Evolutionary conservation across 2,888 invertebrate species (phyloP).

Genomic region (Drosophila greeni): DNA sequence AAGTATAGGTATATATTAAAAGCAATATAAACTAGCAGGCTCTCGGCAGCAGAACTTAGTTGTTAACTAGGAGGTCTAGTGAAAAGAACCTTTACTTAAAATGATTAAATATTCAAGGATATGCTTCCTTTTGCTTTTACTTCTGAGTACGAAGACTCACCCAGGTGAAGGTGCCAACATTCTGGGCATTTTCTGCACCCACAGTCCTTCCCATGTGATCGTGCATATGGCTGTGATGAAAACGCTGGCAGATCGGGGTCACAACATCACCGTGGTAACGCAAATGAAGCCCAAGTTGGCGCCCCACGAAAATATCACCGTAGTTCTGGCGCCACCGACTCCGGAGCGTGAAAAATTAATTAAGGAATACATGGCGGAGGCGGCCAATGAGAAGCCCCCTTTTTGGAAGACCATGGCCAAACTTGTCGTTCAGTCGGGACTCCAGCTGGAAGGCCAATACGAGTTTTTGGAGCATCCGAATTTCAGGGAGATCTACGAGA

Average conservation of each 20-base stretch:
- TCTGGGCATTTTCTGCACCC: conserved; percentile 69
- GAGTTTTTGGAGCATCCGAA: conserved; percentile 60
- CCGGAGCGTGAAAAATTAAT: conserved; percentile 30
- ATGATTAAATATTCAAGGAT: neutral
- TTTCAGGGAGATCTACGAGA: conserved; percentile 63
- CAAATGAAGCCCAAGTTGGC: conserved; percentile 50
- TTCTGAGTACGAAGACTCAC: conserved; percentile 9
- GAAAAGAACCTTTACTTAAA: neutral
- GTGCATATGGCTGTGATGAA: conserved; percentile 71
- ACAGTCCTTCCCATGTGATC: conserved; percentile 72
- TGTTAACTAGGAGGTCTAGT: neutral
- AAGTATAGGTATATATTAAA: neutral
- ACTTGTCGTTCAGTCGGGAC: neutral
- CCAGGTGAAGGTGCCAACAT: conserved; percentile 60
- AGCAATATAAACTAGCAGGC: conserved; percentile 7
- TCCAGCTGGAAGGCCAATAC: conserved; percentile 47
- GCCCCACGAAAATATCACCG: conserved; percentile 59
- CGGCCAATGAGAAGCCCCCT: conserved; percentile 37
- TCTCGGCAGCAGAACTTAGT: conserved; percentile 4
- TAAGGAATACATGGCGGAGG: conserved; percentile 20
- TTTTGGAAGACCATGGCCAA: conserved; percentile 7
- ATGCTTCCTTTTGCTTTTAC: conserved; percentile 1
- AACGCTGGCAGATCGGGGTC: conserved; percentile 69
- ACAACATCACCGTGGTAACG: conserved; percentile 72
- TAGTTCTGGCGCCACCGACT: conserved; percentile 56